Conservation (phyloP, 2,888 invertebrate species). For the Tridacna gigas region DNA sequence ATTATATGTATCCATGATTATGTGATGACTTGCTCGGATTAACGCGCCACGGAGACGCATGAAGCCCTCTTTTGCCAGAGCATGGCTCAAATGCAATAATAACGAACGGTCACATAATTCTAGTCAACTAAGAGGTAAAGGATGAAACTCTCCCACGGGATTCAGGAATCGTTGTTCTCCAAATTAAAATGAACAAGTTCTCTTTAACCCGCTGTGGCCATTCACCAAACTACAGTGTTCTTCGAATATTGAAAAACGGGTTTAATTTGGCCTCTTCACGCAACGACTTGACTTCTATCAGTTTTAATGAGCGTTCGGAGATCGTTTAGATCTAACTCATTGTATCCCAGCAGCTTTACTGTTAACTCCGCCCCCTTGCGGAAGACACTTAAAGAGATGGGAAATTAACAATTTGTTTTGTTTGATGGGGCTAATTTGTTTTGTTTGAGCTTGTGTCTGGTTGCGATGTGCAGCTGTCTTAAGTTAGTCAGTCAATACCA, state of each 20-base stretch:
- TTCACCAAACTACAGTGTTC: slow-evolving; percentile 30
- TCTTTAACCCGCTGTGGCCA: slow-evolving; percentile 52
- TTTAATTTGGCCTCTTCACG: slow-evolving; percentile 60
- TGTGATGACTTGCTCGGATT: too few relatives aligned
- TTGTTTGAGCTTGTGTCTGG: neutral
- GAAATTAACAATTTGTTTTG: neutral
- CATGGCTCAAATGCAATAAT: too few relatives aligned
- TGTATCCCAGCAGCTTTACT: slow-evolving; percentile 16
- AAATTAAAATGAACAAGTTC: slow-evolving; percentile 65
- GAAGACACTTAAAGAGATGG: neutral
- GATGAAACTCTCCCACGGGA: slow-evolving; percentile 55
- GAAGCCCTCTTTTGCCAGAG: too few relatives aligned
- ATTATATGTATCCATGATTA: too few relatives aligned
- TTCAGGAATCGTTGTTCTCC: slow-evolving; percentile 39
- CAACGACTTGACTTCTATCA: slow-evolving; percentile 49
- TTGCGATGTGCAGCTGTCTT: too few relatives aligned
- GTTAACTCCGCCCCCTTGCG: slow-evolving; percentile 15
- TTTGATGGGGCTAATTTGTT: neutral
- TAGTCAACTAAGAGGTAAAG: neutral
- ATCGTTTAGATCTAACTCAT: slow-evolving; percentile 20
- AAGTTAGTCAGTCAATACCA: too few relatives aligned
- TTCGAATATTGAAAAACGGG: slow-evolving; percentile 40
- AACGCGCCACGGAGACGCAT: too few relatives aligned
- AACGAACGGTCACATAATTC: too few relatives aligned
- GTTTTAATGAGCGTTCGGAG: slow-evolving; percentile 31